phyloP scores from a whole-genome alignment of 2,888 invertebrate genomes.

The Latheticus oryzae region DNA sequence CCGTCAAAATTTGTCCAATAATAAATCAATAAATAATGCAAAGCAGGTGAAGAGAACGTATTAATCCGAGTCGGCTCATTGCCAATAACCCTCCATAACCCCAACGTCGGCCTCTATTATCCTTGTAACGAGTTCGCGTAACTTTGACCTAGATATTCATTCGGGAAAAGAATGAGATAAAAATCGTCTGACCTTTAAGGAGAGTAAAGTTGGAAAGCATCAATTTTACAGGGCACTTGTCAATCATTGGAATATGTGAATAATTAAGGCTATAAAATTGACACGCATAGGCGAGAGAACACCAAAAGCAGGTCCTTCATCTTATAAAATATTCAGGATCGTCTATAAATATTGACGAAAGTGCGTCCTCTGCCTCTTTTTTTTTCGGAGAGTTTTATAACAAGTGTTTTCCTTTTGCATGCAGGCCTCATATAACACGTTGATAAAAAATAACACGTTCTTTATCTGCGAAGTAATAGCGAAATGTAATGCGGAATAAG shows the following conservation, averaged over 20 bases:
- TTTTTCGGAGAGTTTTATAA: slow-evolving; percentile 40
- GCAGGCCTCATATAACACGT: slow-evolving; percentile 35
- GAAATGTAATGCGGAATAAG: slow-evolving; percentile 27
- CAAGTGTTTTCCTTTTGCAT: slow-evolving; percentile 43
- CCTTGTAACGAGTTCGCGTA: slow-evolving; percentile 62
- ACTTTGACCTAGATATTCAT: slow-evolving; percentile 64
- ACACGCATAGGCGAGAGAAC: slow-evolving; percentile 40
- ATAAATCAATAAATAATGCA: slow-evolving; percentile 55
- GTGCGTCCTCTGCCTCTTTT: slow-evolving; percentile 24
- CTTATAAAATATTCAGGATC: slow-evolving; percentile 46
- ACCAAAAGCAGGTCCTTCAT: slow-evolving; percentile 43
- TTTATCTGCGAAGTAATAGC: slow-evolving; percentile 31
- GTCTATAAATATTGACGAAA: slow-evolving; percentile 47
- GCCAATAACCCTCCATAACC: slow-evolving; percentile 59
- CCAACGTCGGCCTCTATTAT: slow-evolving; percentile 57
- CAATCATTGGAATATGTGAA: slow-evolving; percentile 37
- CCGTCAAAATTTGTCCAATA: slow-evolving; percentile 35
- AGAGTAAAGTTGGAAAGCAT: slow-evolving; percentile 16
- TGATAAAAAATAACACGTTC: slow-evolving; percentile 40
- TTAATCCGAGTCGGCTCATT: slow-evolving; percentile 55
- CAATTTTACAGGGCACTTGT: slow-evolving; percentile 25
- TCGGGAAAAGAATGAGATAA: slow-evolving; percentile 62
- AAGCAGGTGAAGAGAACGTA: slow-evolving; percentile 50
- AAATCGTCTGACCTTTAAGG: slow-evolving; percentile 61
- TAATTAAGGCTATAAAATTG: slow-evolving; percentile 44